Conservation (phyloP, 2,113 vertebrate species). For the Nycticebus coucang region DNA sequence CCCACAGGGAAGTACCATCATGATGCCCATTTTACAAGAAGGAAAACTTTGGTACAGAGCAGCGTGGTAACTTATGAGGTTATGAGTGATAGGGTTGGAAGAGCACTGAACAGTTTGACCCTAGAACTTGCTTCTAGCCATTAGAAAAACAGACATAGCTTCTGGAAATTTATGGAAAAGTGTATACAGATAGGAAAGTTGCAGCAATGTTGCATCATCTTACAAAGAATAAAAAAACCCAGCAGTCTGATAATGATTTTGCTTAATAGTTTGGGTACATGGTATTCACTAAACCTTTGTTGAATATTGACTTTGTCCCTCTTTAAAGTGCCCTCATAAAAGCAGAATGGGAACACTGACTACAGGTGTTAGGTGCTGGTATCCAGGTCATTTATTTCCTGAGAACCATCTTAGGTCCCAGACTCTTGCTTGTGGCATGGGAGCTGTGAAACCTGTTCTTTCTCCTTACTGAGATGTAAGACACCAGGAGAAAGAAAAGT, state of each 20-base stretch:
- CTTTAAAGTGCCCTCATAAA: not conserved
- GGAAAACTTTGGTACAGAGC: not conserved
- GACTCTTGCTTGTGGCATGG: not conserved
- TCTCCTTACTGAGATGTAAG: not conserved
- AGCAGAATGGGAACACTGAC: not conserved
- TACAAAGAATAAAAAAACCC: not conserved
- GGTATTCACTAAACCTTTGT: not conserved
- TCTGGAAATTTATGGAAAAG: not conserved
- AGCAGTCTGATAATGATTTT: not conserved
- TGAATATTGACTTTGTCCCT: not conserved
- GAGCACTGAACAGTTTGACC: not conserved
- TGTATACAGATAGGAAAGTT: accelerated
- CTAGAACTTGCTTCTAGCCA: not conserved
- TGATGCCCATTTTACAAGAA: accelerated
- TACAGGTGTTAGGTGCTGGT: not conserved
- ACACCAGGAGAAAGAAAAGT: not conserved
- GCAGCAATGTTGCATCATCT: not conserved
- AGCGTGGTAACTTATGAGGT: not conserved
- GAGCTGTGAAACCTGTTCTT: not conserved
- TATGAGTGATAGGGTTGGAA: accelerated
- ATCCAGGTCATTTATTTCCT: not conserved
- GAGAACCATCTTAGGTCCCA: not conserved
- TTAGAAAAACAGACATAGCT: not conserved
- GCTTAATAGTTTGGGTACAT: not conserved
- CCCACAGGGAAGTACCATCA: not conserved